phyloP scores from a whole-genome alignment of 2,113 vertebrate species.

The Mionectes macconnelli region DNA sequence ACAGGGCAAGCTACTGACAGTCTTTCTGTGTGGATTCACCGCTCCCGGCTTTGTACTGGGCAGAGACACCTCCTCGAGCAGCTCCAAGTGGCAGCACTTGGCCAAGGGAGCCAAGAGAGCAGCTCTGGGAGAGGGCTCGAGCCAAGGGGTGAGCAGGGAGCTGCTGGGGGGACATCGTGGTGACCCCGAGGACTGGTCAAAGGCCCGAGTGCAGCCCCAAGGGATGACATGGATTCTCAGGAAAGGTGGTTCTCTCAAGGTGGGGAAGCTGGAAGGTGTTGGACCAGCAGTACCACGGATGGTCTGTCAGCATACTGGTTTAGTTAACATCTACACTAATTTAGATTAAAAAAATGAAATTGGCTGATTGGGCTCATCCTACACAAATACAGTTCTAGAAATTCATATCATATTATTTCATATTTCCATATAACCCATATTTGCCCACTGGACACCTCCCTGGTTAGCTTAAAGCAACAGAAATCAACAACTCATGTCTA shows the following conservation, averaged over 20 bases:
- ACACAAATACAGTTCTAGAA: not conserved
- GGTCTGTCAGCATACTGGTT: not conserved
- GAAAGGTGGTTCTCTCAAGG: not conserved
- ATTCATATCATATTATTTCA: not conserved
- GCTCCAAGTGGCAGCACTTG: rapidly evolving
- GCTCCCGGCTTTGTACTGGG: not conserved
- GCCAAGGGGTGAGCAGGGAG: not conserved
- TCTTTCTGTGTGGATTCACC: not conserved
- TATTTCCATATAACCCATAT: not conserved
- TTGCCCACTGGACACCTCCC: not conserved
- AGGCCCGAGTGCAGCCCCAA: not conserved
- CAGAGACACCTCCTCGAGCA: not conserved
- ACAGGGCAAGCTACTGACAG: not conserved
- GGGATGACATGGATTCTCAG: rapidly evolving
- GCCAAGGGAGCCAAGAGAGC: not conserved
- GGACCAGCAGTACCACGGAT: not conserved
- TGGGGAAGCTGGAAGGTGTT: not conserved
- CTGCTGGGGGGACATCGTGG: not conserved
- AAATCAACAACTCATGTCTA: not conserved
- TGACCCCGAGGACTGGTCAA: not conserved
- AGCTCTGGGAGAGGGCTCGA: not conserved
- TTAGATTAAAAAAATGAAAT: not conserved
- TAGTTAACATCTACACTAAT: not conserved
- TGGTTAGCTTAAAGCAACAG: not conserved
- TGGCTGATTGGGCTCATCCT: not conserved